phyloP scores from a whole-genome alignment of 2,888 invertebrate genomes.

The Vanessa cardui region DNA sequence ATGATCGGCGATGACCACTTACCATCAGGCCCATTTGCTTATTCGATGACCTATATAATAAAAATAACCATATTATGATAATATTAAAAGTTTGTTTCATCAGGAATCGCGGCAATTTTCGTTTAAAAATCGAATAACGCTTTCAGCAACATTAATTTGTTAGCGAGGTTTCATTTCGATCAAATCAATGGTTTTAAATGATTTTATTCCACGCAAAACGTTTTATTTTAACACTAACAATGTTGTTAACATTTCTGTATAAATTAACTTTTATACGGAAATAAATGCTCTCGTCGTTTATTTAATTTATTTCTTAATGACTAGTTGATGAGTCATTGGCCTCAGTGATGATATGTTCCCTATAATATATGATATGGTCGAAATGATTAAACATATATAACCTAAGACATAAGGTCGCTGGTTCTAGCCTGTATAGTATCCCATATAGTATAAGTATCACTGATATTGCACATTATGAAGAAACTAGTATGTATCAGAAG shows the following conservation, averaged over 20 bases:
- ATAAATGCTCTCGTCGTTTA: not conserved
- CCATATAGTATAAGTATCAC: no score
- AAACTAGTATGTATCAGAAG: no score
- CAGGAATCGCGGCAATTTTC: not conserved
- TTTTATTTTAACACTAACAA: slow-evolving; percentile 1
- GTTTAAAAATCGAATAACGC: not conserved
- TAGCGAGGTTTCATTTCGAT: slow-evolving; percentile 6
- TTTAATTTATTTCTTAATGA: no score
- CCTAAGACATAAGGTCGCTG: no score
- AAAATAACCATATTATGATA: not conserved
- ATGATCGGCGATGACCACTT: no score
- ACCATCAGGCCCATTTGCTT: no score
- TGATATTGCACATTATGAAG: no score
- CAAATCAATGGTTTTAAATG: slow-evolving; percentile 4
- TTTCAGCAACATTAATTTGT: slow-evolving; percentile 7
- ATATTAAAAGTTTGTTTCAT: not conserved
- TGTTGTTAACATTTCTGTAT: not conserved
- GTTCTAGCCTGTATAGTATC: no score
- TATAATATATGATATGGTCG: no score
- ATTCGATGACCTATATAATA: not conserved
- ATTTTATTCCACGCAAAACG: not conserved
- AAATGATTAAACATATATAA: no score
- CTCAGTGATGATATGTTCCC: no score
- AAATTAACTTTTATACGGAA: not conserved
- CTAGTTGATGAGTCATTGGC: no score